These are phyloP conservation scores for Coracias cyanogaster DNA, from an alignment of 2,797 vertebrate genomes.

Conservation along the genomic window DNA sequence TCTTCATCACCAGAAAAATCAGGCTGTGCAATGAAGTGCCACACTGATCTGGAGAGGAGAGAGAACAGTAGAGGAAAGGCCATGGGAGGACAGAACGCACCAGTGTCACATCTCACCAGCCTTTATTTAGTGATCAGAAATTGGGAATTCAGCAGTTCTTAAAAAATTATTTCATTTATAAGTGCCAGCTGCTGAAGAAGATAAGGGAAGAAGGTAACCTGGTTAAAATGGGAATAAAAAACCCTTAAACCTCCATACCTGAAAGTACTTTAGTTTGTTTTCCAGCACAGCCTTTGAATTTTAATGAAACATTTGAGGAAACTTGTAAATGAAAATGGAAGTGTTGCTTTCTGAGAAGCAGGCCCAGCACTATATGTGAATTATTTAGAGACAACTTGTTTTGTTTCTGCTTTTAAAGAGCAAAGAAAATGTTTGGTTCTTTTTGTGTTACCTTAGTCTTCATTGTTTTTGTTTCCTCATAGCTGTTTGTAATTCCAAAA, in stretches of 20 bases:
- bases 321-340: conserved; percentile 65
- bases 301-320: conserved; percentile 70
- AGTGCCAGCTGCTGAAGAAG: conserved; percentile 34
- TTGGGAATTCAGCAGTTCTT: not conserved
- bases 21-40: not conserved
- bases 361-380: not conserved
- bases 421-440: not conserved
- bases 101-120: not conserved
- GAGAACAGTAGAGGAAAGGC: not conserved
- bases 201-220: conserved; percentile 31
- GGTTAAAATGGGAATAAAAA: not conserved
- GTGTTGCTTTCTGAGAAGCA: conserved; percentile 38
- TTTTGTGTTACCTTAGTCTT: not conserved
- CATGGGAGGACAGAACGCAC: conserved; percentile 4
- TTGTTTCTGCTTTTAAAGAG: conserved; percentile 30
- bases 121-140: not conserved
- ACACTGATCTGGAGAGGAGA: not conserved
- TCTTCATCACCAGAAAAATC: conserved; percentile 60
- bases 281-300: conserved; percentile 43
- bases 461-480: not conserved
- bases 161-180: conserved; percentile 11
- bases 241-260: not conserved
- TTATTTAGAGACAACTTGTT: conserved; percentile 15
- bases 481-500: not conserved
- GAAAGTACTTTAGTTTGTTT: conserved; percentile 43